Evolutionary conservation across 2,888 invertebrate genomes (phyloP).

Genomic region (Amphipoea lucens): DNA sequence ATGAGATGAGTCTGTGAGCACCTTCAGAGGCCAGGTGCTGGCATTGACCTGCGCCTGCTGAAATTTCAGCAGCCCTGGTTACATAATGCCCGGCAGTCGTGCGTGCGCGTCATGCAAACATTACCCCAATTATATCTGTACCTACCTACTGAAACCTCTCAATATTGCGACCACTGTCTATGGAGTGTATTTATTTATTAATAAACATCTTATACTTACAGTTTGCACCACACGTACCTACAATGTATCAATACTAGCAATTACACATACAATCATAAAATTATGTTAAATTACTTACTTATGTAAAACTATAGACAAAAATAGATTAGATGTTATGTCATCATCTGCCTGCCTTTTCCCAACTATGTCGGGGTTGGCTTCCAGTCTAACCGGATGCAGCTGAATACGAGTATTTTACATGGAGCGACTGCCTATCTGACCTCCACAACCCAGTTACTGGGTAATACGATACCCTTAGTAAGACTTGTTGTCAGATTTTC

Average conservation of each 20-base stretch:
- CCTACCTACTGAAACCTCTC: background rate
- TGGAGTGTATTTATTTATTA: background rate
- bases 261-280: background rate
- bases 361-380: too few species aligned
- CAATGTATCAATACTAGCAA: background rate
- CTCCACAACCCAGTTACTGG: too few species aligned
- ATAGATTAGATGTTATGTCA: background rate
- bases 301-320: background rate
- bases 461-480: too few species aligned
- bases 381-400: too few species aligned
- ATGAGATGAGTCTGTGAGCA: background rate
- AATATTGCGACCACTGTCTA: background rate
- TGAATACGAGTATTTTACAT: too few species aligned
- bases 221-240: background rate
- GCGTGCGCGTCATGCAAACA: slow-evolving; percentile 34
- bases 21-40: background rate
- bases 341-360: too few species aligned
- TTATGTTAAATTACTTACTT: background rate
- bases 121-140: slow-evolving; percentile 14
- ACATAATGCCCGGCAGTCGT: slow-evolving; percentile 25
- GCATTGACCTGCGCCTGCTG: slow-evolving; percentile 19
- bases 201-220: background rate
- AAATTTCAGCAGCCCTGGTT: slow-evolving; percentile 30
- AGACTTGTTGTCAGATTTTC: too few species aligned
- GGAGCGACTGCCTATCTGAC: too few species aligned